Base-by-base conservation (phyloP, 2,797 vertebrate genomes). In the Tiaroga cobitis region DNA sequence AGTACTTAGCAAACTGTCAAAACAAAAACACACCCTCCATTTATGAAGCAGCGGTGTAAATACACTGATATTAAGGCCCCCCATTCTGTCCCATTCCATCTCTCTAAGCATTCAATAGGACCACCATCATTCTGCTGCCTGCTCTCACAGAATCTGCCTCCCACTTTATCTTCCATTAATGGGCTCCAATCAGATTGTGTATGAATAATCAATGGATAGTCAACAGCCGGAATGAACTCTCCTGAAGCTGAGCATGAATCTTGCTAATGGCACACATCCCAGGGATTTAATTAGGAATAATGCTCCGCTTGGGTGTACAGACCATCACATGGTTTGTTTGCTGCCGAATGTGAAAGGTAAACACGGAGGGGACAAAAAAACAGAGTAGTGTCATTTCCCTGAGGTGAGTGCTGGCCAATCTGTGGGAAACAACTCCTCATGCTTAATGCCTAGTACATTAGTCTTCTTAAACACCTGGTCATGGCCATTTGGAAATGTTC, bases 151-250 rank as follows among this genome's bases (percentile, higher is more conserved):
- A 94, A 93, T 91, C 81, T 89, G 92, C 94, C 93, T 93, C 92
- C 93, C 92, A 92, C 91, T 92, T 95, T 94, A 95, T 95, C 92
- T 94, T 89, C 89, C 93, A 94, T 95, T 95, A 94, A 95, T 95
- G 94, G 94, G 93, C 59, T 93, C 94, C 94, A 94, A 94, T 95
- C 94, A 93, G 93, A 94, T 93, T 91, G 91, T 94, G 93, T 94
- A 95, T 95, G 94, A 95, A 95, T 95, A 95, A 95, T 95, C 95
- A 95, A 95, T 95, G 94, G 91, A 90, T 92, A 95, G 92, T 94
- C 93, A 94, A 94, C 93, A 90, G 85, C 92, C 92, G 91, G 90
- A 93, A 92, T 92, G 92, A 94, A 92, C 94, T 93, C 92, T 92
- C 93, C 93, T 93, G 93, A 84, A 89, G 89, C 85, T 93, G 92